Conservation (phyloP, 2,113 vertebrate genomes). For the Malaclemys terrapin region DNA sequence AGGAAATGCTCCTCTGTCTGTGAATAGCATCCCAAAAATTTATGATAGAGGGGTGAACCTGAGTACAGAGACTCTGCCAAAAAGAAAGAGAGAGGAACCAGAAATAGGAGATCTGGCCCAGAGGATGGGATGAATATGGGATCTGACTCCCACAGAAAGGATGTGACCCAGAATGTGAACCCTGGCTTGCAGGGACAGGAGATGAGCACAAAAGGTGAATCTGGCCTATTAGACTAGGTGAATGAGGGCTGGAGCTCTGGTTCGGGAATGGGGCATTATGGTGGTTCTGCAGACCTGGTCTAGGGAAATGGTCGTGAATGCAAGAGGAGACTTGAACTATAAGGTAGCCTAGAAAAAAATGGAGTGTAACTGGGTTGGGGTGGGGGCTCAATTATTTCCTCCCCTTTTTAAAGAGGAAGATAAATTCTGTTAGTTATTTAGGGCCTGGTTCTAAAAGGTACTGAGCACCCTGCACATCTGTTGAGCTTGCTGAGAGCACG, state of each 20-base stretch:
- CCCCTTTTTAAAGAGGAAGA: not conserved
- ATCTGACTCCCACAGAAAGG: slow-evolving; percentile 34
- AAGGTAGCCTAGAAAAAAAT: not conserved
- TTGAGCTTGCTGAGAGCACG: not conserved
- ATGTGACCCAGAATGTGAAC: slow-evolving; percentile 59
- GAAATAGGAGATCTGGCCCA: slow-evolving; percentile 41
- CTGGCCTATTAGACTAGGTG: not conserved
- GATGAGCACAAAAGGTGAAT: not conserved
- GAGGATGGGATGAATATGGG: slow-evolving; percentile 66
- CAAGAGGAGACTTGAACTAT: not conserved
- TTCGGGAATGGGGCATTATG: accelerated
- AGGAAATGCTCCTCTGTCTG: not conserved
- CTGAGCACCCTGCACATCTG: not conserved
- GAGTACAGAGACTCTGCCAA: slow-evolving; percentile 66
- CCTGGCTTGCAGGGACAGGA: slow-evolving; percentile 35
- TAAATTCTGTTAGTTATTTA: slow-evolving; percentile 26
- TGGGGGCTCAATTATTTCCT: not conserved
- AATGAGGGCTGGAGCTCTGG: not conserved
- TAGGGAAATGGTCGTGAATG: not conserved
- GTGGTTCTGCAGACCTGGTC: accelerated
- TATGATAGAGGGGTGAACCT: slow-evolving; percentile 59
- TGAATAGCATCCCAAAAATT: slow-evolving; percentile 32
- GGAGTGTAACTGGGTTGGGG: not conserved
- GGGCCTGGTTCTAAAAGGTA: not conserved
- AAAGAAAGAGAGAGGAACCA: slow-evolving; percentile 64